phyloP scores from a whole-genome alignment of 1,140 invertebrate genomes.

The Pectinophora gossypiella region DNA sequence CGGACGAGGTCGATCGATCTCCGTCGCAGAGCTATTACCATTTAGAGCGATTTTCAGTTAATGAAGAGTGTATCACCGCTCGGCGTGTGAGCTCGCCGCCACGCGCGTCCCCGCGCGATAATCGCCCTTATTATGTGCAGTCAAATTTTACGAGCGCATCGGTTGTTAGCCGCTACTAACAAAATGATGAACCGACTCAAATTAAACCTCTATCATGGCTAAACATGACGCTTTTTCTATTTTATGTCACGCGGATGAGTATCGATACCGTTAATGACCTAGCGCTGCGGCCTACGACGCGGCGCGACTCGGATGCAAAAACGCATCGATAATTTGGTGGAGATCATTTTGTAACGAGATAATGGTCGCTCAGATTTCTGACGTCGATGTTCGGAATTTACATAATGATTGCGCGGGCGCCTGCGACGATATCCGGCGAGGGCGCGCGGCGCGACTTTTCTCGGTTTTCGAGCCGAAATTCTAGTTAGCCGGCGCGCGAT shows the following conservation, averaged over 20 bases:
- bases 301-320: not conserved
- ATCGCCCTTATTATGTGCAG: slow-evolving; percentile 64
- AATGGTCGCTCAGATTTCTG: slow-evolving; percentile 36
- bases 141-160: slow-evolving; percentile 66
- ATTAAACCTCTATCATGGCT: slow-evolving; percentile 42
- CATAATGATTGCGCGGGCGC: slow-evolving; percentile 69
- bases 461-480: slow-evolving; percentile 72
- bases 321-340: not conserved
- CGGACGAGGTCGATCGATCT: slow-evolving; percentile 29
- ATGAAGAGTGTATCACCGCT: slow-evolving; percentile 47
- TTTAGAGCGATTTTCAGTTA: slow-evolving; percentile 62
- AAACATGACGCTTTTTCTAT: slow-evolving; percentile 35
- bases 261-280: slow-evolving; percentile 33
- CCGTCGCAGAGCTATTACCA: slow-evolving; percentile 36
- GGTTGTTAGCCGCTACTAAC: slow-evolving; percentile 54
- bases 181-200: slow-evolving; percentile 48
- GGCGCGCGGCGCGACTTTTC: slow-evolving; percentile 51
- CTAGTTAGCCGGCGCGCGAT: slow-evolving; percentile 70
- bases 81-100: slow-evolving; percentile 17
- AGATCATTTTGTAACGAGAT: slow-evolving; percentile 16
- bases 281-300: slow-evolving; percentile 9
- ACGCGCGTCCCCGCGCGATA: slow-evolving; percentile 42
- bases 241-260: slow-evolving; percentile 27
- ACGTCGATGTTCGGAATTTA: slow-evolving; percentile 57
- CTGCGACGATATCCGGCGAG: slow-evolving; percentile 38